Base-by-base conservation (phyloP, 64 coral and sea anemone genomes). In the Stylophora pistillata region DNA sequence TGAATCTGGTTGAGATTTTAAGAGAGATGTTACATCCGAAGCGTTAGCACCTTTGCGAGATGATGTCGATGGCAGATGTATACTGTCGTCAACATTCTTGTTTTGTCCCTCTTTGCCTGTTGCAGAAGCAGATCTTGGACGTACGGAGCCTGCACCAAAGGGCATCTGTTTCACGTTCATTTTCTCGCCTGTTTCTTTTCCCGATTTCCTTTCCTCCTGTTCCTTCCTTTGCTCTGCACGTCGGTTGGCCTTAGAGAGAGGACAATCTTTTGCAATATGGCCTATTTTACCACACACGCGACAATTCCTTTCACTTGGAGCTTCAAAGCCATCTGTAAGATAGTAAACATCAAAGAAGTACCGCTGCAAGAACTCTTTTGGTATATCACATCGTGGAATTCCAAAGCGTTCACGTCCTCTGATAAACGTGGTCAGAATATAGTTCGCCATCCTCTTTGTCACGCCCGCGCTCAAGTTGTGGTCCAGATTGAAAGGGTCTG, bases 401-500 rank as follows among this genome's bases (percentile, higher is more conserved):
- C 94, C 94, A 89, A 96, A 96, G 10, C 90, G 80, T 23, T 93
- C 90, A 25, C 94, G 94, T 34, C 64, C 94, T 89, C 90, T 91
- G 23, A 58, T 87, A 58, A 96, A 86, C 4, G 83, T 71, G 62
- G 53, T 66, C 74, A 79, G 41, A 63, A 96, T 96, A 60, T 80
- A 96, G 33, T 21, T 89, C 1, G 60, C 94, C 94, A 96, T 96
- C 70, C 47, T 96, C 58, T 82, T 66, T 16, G 94, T 74, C 34
- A 96, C 89, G 2, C 91, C 94, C 59, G 90, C 94, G 29, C 94
- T 90, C 72, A 96, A 91, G 58, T 96, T 96, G 65, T 96, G 94
- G 56, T 92, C 90, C 25, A 81, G 91, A 55, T 96, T 96, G 74
- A 96, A 96, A 1, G 94, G 94, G 63, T 96, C 94, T 96, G 73